phyloP scores from a whole-genome alignment of 2,797 vertebrate species.

The Syngnathus acus region DNA sequence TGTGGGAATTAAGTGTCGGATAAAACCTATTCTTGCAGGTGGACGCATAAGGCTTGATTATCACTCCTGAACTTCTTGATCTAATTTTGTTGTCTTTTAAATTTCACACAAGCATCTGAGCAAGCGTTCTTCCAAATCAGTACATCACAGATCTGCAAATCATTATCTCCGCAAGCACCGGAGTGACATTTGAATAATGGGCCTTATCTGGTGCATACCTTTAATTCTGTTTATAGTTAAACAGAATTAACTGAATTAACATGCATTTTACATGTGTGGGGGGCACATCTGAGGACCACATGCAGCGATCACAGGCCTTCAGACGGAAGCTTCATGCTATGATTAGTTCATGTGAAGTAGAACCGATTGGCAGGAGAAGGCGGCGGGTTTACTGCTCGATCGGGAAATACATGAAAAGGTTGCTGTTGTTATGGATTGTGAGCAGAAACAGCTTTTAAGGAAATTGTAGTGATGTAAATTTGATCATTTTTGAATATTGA shows the following conservation, averaged over 20 bases:
- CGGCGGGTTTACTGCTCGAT: neutral
- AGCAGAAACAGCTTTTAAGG: neutral
- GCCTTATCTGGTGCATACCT: slow-evolving; percentile 39
- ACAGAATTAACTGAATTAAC: no score
- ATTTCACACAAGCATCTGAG: slow-evolving; percentile 8
- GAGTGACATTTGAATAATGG: slow-evolving; percentile 53
- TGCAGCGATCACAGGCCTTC: slow-evolving; percentile 17
- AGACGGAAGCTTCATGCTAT: slow-evolving; percentile 8
- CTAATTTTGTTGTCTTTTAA: neutral
- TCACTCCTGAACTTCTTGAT: no score
- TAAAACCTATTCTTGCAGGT: slow-evolving; percentile 8
- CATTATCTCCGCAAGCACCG: slow-evolving; percentile 33
- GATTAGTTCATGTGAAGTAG: slow-evolving; percentile 11
- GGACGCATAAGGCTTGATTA: no score
- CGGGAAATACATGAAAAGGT: neutral
- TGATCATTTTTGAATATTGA: neutral
- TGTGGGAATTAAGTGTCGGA: slow-evolving; percentile 26
- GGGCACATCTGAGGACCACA: slow-evolving; percentile 27
- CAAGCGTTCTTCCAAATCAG: neutral
- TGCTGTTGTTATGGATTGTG: neutral
- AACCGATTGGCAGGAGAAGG: slow-evolving; percentile 21
- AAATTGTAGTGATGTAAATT: neutral
- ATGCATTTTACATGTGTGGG: slow-evolving; percentile 44
- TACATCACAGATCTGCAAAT: slow-evolving; percentile 26
- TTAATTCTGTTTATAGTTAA: slow-evolving; percentile 31